Conservation (phyloP, 1,140 invertebrate genomes). For the Atta texana region DNA sequence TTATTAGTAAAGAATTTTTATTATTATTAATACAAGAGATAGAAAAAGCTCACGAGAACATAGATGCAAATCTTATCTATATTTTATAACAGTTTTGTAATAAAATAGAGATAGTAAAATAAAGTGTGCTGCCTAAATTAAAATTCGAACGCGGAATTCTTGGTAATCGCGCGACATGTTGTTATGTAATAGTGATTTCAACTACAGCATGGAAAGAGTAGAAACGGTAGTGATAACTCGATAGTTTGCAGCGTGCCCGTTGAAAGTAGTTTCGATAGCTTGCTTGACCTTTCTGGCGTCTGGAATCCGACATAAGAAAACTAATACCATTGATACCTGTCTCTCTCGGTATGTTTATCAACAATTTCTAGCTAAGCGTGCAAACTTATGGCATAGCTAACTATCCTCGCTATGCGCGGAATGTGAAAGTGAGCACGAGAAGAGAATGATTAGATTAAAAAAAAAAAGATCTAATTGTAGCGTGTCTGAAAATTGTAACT, state of each 20-base stretch:
- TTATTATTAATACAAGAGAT: background rate
- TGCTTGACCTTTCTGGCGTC: constrained; percentile 56
- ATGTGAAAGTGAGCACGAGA: constrained; percentile 51
- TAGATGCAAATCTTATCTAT: background rate
- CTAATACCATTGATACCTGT: constrained; percentile 46
- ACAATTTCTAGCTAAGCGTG: constrained; percentile 40
- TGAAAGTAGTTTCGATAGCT: constrained; percentile 61
- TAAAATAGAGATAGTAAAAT: background rate
- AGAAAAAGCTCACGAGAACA: background rate
- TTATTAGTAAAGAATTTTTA: background rate
- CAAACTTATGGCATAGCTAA: constrained; percentile 29
- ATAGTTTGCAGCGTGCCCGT: constrained; percentile 37
- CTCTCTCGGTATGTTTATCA: constrained; percentile 49
- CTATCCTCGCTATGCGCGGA: constrained; percentile 26
- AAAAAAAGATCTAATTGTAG: background rate
- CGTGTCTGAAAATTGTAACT: background rate
- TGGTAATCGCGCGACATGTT: background rate
- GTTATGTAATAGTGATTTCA: constrained; percentile 33
- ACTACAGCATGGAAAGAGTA: constrained; percentile 1
- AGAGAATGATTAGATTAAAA: constrained; percentile 16
- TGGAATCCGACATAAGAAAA: constrained; percentile 56
- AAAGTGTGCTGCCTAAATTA: background rate
- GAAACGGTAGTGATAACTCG: constrained; percentile 47
- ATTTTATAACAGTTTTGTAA: background rate
- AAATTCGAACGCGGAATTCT: constrained; percentile 22